A percentile compares a stretch with the other conserved stretches of the same genome.
phyloP scores from a whole-genome alignment of 92 coral and sea anemone species.

The Parazoanthus swiftii region DNA sequence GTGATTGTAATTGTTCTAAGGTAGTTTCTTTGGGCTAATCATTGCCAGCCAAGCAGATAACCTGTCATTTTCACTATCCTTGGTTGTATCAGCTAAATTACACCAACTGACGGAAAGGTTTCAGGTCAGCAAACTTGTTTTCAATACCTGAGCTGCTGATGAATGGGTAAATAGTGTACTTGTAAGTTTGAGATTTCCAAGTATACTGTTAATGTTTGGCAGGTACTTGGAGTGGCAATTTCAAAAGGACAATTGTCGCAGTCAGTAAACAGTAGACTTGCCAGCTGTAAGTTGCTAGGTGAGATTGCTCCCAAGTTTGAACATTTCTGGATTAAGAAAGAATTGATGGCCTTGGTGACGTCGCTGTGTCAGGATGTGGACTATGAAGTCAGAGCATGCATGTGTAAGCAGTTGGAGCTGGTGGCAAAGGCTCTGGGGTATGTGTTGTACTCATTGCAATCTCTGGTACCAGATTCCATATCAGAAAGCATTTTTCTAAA shows the following conservation, averaged over 20 bases:
- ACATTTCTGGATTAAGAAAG: slow-evolving; percentile 98
- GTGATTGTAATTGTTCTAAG: no score
- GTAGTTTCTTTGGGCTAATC: no score
- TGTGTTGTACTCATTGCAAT: slow-evolving; percentile 19
- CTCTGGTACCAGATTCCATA: no score
- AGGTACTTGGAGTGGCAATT: slow-evolving; percentile 92
- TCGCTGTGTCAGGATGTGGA: slow-evolving; percentile 98
- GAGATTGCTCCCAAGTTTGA: slow-evolving; percentile 93
- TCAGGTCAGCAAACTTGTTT: not conserved
- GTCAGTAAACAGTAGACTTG: slow-evolving; percentile 88
- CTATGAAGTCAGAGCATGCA: slow-evolving; percentile 97
- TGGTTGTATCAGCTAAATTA: no score
- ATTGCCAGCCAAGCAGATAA: no score
- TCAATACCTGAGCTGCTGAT: no score
- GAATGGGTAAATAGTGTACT: no score
- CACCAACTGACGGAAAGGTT: no score
- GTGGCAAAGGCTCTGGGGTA: slow-evolving; percentile 96
- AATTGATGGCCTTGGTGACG: slow-evolving; percentile 84
- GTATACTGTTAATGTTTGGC: not conserved
- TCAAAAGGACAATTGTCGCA: slow-evolving; percentile 95
- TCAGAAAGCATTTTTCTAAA: no score
- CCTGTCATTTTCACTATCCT: no score
- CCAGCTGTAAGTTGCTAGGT: slow-evolving; percentile 92
- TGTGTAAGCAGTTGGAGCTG: slow-evolving; percentile 90
- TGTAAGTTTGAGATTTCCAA: not conserved